A percentile compares a stretch with the other conserved stretches of the same genome.
phyloP scores from a whole-genome alignment of 2,797 vertebrate genomes.

The Choloepus didactylus region DNA sequence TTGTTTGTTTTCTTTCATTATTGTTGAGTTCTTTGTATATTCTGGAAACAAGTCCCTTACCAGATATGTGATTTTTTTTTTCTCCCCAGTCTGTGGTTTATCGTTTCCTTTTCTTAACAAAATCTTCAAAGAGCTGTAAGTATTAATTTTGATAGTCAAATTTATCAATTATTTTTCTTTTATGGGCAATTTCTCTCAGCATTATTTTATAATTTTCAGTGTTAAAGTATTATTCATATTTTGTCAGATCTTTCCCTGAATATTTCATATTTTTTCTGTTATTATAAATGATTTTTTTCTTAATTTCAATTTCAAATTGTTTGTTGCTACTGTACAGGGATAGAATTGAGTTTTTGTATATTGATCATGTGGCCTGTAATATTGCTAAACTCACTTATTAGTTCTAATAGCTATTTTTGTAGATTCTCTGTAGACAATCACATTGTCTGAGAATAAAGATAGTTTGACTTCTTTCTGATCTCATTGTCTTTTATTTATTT shows the following conservation, averaged over 20 bases:
- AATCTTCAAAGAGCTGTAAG: background rate
- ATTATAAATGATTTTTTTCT: background rate
- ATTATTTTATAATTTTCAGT: background rate
- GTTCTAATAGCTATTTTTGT: background rate
- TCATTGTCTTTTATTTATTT: background rate
- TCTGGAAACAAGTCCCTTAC: too few relatives aligned
- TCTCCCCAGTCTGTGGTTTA: too few relatives aligned
- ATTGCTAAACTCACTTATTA: slow-evolving; percentile 26
- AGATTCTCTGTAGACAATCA: background rate
- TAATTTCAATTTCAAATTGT: background rate
- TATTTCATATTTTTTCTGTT: background rate
- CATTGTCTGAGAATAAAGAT: background rate
- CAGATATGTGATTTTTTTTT: too few relatives aligned
- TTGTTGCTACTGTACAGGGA: background rate
- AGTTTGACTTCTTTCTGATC: background rate
- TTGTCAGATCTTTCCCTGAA: slow-evolving; percentile 31
- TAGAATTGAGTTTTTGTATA: background rate
- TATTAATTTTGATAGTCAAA: slow-evolving; percentile 55
- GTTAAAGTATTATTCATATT: background rate
- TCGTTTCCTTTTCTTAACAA: slow-evolving; percentile 14
- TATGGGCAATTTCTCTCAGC: background rate
- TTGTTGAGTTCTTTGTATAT: too few relatives aligned
- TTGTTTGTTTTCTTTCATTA: slow-evolving; percentile 30
- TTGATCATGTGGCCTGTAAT: background rate
- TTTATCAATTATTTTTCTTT: background rate